Evolutionary conservation across 1,140 invertebrate genomes (phyloP).

Genomic region (Euglossa dilemma): DNA sequence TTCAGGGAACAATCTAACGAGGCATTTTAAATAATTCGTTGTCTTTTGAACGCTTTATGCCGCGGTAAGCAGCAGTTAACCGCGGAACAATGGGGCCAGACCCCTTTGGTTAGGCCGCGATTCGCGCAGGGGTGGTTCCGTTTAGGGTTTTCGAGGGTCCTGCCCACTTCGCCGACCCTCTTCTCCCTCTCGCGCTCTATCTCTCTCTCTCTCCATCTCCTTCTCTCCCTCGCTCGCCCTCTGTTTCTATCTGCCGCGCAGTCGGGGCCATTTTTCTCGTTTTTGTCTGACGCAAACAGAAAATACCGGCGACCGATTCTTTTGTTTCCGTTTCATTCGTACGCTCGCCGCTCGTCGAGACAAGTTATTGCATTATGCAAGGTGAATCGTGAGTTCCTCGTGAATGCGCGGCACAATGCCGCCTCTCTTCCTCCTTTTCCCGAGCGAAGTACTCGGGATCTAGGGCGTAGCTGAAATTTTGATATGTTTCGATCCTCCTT

Average conservation of each 20-base stretch:
- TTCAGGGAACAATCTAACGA: conserved; percentile 60
- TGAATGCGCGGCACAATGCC: neutral
- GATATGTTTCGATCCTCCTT: conserved; percentile 28
- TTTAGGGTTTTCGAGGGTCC: conserved; percentile 47
- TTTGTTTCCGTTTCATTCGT: conserved; percentile 45
- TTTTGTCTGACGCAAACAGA: conserved; percentile 35
- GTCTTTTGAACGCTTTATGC: conserved; percentile 62
- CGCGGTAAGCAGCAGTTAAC: conserved; percentile 67
- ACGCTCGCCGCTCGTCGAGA: conserved; percentile 20
- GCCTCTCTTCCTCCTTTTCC: neutral
- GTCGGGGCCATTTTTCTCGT: neutral
- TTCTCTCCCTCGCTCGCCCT: neutral
- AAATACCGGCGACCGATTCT: conserved; percentile 49
- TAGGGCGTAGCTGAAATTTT: conserved; percentile 34
- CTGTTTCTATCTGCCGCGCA: no score
- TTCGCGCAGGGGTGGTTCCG: conserved; percentile 17
- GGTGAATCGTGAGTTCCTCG: conserved; percentile 24
- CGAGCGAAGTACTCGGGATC: neutral
- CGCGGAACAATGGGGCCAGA: conserved; percentile 49
- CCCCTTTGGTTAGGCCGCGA: conserved; percentile 26
- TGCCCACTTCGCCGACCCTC: conserved; percentile 8
- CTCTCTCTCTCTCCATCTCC: neutral
- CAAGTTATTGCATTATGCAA: conserved; percentile 51
- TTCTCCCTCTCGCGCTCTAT: neutral
- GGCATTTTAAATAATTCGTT: conserved; percentile 70